Evolutionary conservation across 2,113 vertebrate genomes (phyloP), one percentile per base, ranked within the genome.

Genomic region (Paraplagusia blochii): DNA sequence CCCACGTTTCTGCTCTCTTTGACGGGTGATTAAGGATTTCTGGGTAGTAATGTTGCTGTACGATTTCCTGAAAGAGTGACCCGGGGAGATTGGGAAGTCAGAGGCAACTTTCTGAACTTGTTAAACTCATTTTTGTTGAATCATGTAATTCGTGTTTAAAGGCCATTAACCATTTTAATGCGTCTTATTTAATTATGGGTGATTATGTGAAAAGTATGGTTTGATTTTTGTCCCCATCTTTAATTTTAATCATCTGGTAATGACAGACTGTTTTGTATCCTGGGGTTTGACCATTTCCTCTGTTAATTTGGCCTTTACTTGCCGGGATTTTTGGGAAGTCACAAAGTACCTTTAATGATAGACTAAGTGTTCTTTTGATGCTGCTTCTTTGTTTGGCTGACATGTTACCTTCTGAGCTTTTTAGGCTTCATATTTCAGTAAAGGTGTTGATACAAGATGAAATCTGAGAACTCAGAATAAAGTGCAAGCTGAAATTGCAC

Each of bases 301-400:
- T 43, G 39, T 70, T 63, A 82, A 64, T 72, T 44, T 9, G 34
- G 55, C 58, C 57, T 70, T 69, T 44, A 70, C 77, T 65, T 72
- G 63, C 66, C 63, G 51, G 54, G 54, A 69, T 49, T 47, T 43
- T 62, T 76, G 60, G 65, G 47, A 77, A 76, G 59, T 84, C 67
- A 56, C 71, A 72, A 76, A 82, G 70, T 67, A 65, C 38, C 72
- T 61, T 63, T 83, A 80, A 87, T 79, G 81, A 63, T 58, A 58
- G 77, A 70, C 66, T 83, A 67, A 72, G 66, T 63, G 29, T 68
- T 57, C 19, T 48, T 36, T 66, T 67, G 19, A 39, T 68, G 69
- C 69, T 69, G 11, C 58, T 43, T 29, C 22, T 29, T 15, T 66
- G 58, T 80, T 54, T 66, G 60, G 62, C 71, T 79, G 45, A 35